These are phyloP conservation scores for Passerculus sandwichensis DNA, from an alignment of 2,797 vertebrate species.

Conservation along the genomic window DNA sequence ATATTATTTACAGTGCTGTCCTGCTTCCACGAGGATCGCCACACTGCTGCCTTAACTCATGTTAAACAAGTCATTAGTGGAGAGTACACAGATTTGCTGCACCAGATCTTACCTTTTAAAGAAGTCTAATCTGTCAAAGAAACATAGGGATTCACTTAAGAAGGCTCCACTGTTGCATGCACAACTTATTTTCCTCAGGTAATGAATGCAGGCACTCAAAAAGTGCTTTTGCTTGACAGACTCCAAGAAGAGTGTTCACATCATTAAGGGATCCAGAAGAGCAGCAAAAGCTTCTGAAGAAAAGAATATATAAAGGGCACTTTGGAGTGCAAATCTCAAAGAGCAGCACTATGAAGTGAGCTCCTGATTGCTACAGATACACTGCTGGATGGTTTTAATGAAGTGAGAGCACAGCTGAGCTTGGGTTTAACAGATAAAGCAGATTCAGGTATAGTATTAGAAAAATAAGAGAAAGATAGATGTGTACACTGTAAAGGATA, in stretches of 20 bases:
- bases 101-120: background rate
- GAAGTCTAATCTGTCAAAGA: constrained; percentile 5
- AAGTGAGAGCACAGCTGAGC: constrained; percentile 1
- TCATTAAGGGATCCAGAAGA: background rate
- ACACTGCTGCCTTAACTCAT: background rate
- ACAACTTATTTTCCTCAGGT: constrained; percentile 19
- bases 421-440: constrained; percentile 32
- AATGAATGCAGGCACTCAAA: constrained; percentile 45
- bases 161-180: constrained; percentile 31
- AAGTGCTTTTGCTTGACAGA: constrained; percentile 32
- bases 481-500: background rate
- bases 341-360: background rate
- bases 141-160: constrained; percentile 50
- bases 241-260: background rate
- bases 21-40: background rate
- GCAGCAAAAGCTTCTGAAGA: background rate
- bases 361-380: constrained; percentile 7
- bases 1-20: background rate
- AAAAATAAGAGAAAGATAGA: constrained; percentile 45
- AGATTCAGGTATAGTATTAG: constrained; percentile 46
- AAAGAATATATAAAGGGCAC: constrained; percentile 1
- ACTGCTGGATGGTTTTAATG: constrained; percentile 1
- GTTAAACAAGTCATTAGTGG: background rate
- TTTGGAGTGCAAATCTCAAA: constrained; percentile 14
- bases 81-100: background rate